These are phyloP conservation scores for Drosophila nasuta DNA, from an alignment of 1,140 invertebrate genomes.

Conservation along the genomic window DNA sequence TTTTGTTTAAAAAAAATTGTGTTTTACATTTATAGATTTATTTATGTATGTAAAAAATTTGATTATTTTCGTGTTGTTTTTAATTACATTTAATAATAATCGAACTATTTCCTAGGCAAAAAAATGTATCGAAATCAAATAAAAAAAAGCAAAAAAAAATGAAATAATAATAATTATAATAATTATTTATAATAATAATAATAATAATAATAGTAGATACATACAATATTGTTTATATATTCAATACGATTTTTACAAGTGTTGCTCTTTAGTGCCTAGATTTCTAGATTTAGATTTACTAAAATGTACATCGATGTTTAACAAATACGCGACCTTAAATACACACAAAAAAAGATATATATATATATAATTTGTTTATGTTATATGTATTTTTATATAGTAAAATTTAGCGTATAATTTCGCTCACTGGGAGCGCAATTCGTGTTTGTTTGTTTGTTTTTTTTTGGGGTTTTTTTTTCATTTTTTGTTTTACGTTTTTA, in stretches of 20 bases:
- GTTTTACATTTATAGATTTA: constrained; percentile 77
- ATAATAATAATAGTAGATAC: constrained; percentile 25
- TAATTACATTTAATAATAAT: constrained; percentile 77
- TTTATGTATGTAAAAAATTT: constrained; percentile 82
- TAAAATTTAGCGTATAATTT: constrained; percentile 60
- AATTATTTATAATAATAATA: constrained; percentile 22
- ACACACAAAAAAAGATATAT: constrained; percentile 42
- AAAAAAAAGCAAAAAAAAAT: constrained; percentile 38
- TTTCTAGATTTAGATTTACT: constrained; percentile 54
- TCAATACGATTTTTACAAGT: constrained; percentile 57
- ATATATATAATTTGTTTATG: constrained; percentile 26
- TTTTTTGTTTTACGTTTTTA: constrained; percentile 31
- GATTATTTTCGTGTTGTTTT: constrained; percentile 70
- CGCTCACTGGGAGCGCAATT: constrained; percentile 44
- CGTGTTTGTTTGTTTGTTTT: constrained; percentile 22
- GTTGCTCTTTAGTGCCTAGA: constrained; percentile 51
- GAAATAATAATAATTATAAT: constrained; percentile 40
- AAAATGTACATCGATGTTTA: constrained; percentile 59
- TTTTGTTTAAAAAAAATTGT: constrained; percentile 71
- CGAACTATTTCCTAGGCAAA: constrained; percentile 71
- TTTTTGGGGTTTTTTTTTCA: constrained; percentile 19
- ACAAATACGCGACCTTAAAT: constrained; percentile 50
- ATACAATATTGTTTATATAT: constrained; percentile 30
- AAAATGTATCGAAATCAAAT: constrained; percentile 48
- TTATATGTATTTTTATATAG: constrained; percentile 21